These are phyloP conservation scores for Melanostoma mellinum DNA, from an alignment of 2,888 invertebrate genomes.

Conservation along the genomic window DNA sequence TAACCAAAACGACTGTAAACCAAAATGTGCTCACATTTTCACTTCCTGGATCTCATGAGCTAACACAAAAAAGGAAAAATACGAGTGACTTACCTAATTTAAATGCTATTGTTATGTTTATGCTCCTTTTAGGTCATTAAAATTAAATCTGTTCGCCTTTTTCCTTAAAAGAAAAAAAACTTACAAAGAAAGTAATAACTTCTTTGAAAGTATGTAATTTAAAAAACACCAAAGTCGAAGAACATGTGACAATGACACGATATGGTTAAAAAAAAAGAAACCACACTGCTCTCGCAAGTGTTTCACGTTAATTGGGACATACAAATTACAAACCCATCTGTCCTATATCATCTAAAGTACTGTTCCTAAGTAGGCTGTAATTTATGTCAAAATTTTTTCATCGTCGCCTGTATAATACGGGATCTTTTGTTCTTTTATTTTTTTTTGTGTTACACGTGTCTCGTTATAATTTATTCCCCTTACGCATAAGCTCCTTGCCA, in stretches of 20 bases:
- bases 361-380: constrained; percentile 25
- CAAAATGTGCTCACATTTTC: too few species aligned
- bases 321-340: constrained; percentile 44
- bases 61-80: neutral
- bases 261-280: neutral
- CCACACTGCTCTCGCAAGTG: constrained; percentile 12
- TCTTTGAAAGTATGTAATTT: constrained; percentile 16
- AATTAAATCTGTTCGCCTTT: neutral
- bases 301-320: constrained; percentile 26
- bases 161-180: neutral
- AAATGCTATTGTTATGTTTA: constrained; percentile 4
- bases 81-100: neutral
- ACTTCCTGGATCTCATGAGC: too few species aligned
- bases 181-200: neutral
- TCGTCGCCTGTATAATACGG: constrained; percentile 8
- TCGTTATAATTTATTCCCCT: constrained; percentile 39
- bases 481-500: constrained; percentile 29
- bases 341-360: constrained; percentile 5
- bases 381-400: constrained; percentile 35
- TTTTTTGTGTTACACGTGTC: constrained; percentile 36
- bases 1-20: too few species aligned
- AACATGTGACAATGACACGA: constrained; percentile 31
- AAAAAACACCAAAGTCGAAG: constrained; percentile 22
- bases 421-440: constrained; percentile 2
- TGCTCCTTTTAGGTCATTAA: constrained; percentile 3